Percentiles rank a stretch among this genome's conserved stretches.
phyloP scores from a whole-genome alignment of 2,113 vertebrate genomes.

The Alces alces region DNA sequence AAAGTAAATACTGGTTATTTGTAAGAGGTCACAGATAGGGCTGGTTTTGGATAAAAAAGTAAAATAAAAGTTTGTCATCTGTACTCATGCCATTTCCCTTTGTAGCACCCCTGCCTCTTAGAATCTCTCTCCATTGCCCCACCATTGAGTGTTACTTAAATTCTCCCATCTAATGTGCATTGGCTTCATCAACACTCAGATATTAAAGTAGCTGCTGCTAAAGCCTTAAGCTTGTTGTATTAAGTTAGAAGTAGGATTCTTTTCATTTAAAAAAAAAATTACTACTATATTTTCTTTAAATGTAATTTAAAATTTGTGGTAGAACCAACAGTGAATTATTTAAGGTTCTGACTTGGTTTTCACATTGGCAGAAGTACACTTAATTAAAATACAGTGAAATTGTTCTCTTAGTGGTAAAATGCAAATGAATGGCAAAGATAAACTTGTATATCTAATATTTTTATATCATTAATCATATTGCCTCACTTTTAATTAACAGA shows the following conservation, averaged over 20 bases:
- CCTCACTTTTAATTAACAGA: slow-evolving; percentile 69
- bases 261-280: background rate
- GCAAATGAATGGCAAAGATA: background rate
- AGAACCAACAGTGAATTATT: background rate
- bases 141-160: background rate
- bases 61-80: background rate
- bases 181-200: background rate
- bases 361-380: background rate
- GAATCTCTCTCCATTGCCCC: background rate
- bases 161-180: background rate
- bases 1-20: slow-evolving; percentile 7
- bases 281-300: slow-evolving; percentile 1
- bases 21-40: background rate
- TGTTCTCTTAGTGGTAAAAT: background rate
- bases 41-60: background rate
- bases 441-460: background rate
- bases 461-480: background rate
- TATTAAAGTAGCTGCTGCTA: background rate
- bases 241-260: slow-evolving; percentile 9
- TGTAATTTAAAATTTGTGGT: background rate
- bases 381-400: background rate
- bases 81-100: background rate
- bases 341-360: slow-evolving; percentile 27
- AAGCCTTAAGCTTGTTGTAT: background rate
- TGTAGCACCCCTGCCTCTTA: background rate